phyloP scores from a whole-genome alignment of 1,140 invertebrate genomes.

The Polypedilum pembai region DNA sequence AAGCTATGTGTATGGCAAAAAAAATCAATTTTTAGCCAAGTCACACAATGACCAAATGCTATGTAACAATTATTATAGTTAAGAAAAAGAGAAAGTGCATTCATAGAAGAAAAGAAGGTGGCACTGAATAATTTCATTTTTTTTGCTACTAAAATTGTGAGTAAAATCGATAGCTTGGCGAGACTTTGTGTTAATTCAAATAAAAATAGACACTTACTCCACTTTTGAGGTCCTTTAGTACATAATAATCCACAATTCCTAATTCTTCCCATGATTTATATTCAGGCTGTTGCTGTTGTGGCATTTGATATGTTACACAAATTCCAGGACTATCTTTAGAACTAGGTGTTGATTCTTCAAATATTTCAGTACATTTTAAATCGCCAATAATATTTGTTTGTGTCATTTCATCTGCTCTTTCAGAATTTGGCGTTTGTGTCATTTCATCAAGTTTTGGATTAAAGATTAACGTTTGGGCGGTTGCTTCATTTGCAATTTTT shows the following conservation, averaged over 20 bases:
- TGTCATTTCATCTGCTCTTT: constrained; percentile 13
- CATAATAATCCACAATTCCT: constrained; percentile 46
- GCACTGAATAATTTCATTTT: not conserved
- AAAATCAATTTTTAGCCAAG: not conserved
- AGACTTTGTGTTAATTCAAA: not conserved
- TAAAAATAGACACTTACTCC: constrained; percentile 45
- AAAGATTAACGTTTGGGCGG: not conserved
- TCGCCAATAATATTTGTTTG: not conserved
- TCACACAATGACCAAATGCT: not conserved
- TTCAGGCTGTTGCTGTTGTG: not conserved
- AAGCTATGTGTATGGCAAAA: not conserved
- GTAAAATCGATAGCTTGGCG: constrained; percentile 21
- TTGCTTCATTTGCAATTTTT: not conserved
- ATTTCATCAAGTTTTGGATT: constrained; percentile 21
- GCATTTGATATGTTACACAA: not conserved
- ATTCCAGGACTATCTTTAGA: constrained; percentile 15
- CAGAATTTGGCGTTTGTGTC: constrained; percentile 17
- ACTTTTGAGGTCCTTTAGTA: constrained; percentile 47
- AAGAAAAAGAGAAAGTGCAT: constrained; percentile 12
- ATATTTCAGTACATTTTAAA: not conserved
- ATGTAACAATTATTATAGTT: not conserved
- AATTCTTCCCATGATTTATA: constrained; percentile 47
- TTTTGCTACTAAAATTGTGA: not conserved
- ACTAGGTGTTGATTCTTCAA: not conserved
- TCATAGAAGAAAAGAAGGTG: constrained; percentile 9